Evolutionary conservation across 1,140 invertebrate species (phyloP).

Genomic region (Conopomorpha cramerella): DNA sequence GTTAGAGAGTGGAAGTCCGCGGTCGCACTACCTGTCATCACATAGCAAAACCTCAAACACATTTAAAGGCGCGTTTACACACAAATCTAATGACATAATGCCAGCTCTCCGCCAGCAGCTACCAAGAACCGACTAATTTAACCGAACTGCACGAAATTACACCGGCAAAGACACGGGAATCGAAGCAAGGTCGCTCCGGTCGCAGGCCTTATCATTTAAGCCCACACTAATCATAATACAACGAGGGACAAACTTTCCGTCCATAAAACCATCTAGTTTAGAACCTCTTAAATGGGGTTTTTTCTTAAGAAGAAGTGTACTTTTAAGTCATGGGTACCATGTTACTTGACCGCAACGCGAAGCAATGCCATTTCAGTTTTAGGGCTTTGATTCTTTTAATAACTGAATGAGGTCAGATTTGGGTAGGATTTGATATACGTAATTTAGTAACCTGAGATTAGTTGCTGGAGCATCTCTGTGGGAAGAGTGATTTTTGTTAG

Average conservation of each 20-base stretch:
- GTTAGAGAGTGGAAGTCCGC: neutral
- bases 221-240: constrained; percentile 38
- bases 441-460: too few relatives aligned
- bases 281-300: too few relatives aligned
- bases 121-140: constrained; percentile 51
- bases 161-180: constrained; percentile 51
- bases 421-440: too few relatives aligned
- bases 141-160: constrained; percentile 49
- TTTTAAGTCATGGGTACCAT: too few relatives aligned
- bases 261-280: too few relatives aligned
- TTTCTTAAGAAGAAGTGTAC: too few relatives aligned
- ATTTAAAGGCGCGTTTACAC: constrained; percentile 24
- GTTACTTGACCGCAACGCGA: too few relatives aligned
- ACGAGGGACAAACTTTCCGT: constrained; percentile 52
- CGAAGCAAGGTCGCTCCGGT: constrained; percentile 48
- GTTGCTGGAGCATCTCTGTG: too few relatives aligned
- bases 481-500: too few relatives aligned
- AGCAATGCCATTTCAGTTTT: too few relatives aligned
- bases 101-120: constrained; percentile 27
- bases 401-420: too few relatives aligned
- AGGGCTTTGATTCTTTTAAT: neutral
- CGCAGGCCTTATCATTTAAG: constrained; percentile 49
- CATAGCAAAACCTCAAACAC: neutral
- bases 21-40: neutral
- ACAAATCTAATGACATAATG: constrained; percentile 46